Base-by-base conservation (phyloP, 2,888 invertebrate species). In the Cephus runcator region DNA sequence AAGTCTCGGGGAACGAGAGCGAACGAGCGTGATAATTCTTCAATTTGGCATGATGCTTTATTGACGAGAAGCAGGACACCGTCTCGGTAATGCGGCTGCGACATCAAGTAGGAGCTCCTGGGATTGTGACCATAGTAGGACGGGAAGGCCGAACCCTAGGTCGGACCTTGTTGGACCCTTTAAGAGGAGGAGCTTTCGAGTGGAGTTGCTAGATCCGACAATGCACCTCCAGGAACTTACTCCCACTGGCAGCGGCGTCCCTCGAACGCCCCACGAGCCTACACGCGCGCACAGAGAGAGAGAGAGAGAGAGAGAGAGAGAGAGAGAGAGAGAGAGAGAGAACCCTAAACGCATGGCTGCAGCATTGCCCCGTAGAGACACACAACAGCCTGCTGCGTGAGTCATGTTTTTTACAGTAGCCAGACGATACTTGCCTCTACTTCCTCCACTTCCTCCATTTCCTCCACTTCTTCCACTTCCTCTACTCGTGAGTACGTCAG, bases 1-100 rank as follows among this genome's bases (percentile, higher is more conserved):
- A 15, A 15, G 40, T 40, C 40, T 40, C 40, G 40, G 4, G 15
- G 15, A 40, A 40, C 4, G 1, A 15, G 40, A 89, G 34, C 34
- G 34, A 34, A 34, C 34, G 34, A 11, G 91, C 88, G 90, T 90
- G 91, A 91, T 91, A 90, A 91, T 91, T 91, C 90, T 90, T 90
- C 90, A 91, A 91, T 91, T 90, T 91, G 86, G 86, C 86, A 87
- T 90, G 88, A 89, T 91, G 86, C 86, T 88, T 90, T 91, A 91
- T 91, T 89, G 86, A 86, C 85, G 86, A 83, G 81, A 77, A 79
- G 71, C 40, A 4, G 40, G 12, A 40, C 30, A 69, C 12, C n/a
- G 69, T 30, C 30, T 33, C 12, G 11, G 30, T 1, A 12, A 36
- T 36, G 36, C 36, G 36, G 12, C 36, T 36, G 12, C 36, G n/a